Evolutionary conservation across 1,140 invertebrate species (phyloP).

Genomic region (Bathynomus jamesi): DNA sequence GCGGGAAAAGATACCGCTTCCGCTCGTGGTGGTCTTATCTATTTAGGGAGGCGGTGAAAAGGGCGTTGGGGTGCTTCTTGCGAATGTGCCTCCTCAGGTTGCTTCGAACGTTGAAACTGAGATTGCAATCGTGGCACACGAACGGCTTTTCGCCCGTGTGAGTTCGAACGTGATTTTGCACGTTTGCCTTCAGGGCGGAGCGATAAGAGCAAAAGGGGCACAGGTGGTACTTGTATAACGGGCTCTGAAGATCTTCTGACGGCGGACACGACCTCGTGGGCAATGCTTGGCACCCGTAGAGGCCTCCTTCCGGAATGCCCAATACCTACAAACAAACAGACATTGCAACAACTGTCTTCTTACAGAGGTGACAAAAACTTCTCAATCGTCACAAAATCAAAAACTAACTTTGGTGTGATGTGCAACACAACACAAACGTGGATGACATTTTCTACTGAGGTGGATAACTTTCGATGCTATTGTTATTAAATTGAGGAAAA

Average conservation of each 20-base stretch:
- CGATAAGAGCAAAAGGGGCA: constrained; percentile 15
- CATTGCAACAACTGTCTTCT: background rate
- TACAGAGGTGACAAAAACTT: too few species aligned
- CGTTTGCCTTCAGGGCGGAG: constrained; percentile 6
- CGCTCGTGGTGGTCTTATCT: too few species aligned
- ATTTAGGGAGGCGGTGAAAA: too few species aligned
- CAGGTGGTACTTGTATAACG: constrained; percentile 1
- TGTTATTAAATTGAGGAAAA: too few species aligned
- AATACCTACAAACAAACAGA: background rate
- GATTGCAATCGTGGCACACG: constrained; percentile 79
- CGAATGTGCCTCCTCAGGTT: constrained; percentile 22
- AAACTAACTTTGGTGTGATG: too few species aligned
- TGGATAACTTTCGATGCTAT: too few species aligned
- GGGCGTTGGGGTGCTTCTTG: constrained; percentile 14
- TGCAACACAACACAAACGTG: too few species aligned
- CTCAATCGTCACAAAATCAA: too few species aligned
- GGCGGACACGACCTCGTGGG: too few species aligned
- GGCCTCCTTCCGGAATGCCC: background rate
- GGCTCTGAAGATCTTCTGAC: too few species aligned
- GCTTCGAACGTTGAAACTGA: constrained; percentile 13
- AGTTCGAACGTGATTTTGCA: constrained; percentile 17
- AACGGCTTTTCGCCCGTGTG: constrained; percentile 46
- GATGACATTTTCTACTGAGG: too few species aligned
- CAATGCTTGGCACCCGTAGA: background rate
- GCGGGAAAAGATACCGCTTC: too few species aligned